Base-by-base conservation (phyloP, 2,113 vertebrate species). In the Canis aureus region DNA sequence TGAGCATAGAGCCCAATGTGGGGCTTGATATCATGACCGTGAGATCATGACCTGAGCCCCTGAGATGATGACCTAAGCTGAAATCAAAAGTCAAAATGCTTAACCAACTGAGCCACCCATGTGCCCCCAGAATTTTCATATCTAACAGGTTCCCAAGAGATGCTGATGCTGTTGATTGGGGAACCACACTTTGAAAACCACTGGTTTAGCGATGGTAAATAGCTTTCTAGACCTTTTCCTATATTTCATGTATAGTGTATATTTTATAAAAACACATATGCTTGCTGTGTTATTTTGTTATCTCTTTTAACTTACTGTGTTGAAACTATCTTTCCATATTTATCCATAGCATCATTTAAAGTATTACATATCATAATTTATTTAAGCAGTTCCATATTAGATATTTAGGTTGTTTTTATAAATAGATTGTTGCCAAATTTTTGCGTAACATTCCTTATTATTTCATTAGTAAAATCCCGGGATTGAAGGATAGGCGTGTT, bases 391-490 rank as follows among this genome's bases (percentile, higher is more conserved):
- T 96, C 66, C 92, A 8, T 82, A 22, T 51, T 94, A 93, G 53
- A 55, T 22, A 20, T 43, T 43, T 43, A 43, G 43, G 38, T 64
- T 87, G 7, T 51, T 71, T 88, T 89, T 89, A 69, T 90, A 83
- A 90, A 78, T 57, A 81, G 66, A 89, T 20, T 62, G 3, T 95
- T 91, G 57, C 22, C 93, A 73, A 89, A 59, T 80, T 95, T 97
- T 80, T 76, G 3, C 85, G 9, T 29, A 38, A 51, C 94, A 35
- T 95, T 91, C 25, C n/a, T 11, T 55, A 32, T 89, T 95, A 80
- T 92, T 97, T 97, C 43, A 85, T 91, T 97, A 74, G 25, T 55
- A 97, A 94, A 89, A 32, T 96, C 38, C 51, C n/a, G 92, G 2
- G 20, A 60, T 79, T 82, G 91, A 94, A 94, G 25, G 11, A 38